Evolutionary conservation across 2,113 vertebrate species (phyloP).

Genomic region (Pachycephala philippinensis): DNA sequence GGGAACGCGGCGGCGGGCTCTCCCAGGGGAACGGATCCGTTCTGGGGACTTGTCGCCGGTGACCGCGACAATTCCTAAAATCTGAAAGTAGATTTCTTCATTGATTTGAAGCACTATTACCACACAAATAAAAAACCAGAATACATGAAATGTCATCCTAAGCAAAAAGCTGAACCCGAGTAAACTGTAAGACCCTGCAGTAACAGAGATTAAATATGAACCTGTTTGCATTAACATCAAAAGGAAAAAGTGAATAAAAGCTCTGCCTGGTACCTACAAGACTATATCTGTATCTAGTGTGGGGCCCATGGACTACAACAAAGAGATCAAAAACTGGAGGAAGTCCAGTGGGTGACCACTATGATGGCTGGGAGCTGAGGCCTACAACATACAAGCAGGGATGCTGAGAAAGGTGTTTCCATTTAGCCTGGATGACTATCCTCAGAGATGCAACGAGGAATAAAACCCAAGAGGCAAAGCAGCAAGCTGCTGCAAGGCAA

Average conservation of each 20-base stretch:
- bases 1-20: no score
- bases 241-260: background rate
- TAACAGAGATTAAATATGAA: background rate
- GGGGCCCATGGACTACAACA: background rate
- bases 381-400: fast-evolving
- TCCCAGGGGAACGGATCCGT: no score
- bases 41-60: no score
- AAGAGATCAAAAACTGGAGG: background rate
- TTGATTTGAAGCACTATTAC: background rate
- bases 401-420: background rate
- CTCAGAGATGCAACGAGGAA: background rate
- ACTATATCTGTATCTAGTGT: background rate
- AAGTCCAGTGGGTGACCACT: background rate
- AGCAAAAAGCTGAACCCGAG: background rate
- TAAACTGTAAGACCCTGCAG: background rate
- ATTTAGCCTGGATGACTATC: background rate
- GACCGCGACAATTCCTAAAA: no score
- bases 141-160: background rate
- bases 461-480: background rate
- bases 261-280: background rate
- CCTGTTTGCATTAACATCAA: background rate
- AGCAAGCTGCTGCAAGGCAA: background rate
- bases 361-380: background rate
- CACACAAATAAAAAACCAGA: background rate
- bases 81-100: background rate